phyloP scores from a whole-genome alignment of 2,888 invertebrate species.

The Petrophora chlorosata region DNA sequence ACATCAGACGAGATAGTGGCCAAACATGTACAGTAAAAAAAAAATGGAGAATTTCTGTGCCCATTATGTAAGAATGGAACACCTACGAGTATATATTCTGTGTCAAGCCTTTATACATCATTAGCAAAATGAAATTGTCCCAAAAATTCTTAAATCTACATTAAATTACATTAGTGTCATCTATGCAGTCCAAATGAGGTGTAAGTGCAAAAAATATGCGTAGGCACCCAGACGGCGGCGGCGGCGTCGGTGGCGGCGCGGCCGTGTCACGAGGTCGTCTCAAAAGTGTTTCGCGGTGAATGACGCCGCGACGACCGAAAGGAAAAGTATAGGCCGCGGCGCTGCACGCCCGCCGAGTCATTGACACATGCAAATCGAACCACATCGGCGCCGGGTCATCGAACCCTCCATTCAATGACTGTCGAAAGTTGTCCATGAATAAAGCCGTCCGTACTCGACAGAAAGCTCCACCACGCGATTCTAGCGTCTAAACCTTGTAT shows the following conservation, averaged over 20 bases:
- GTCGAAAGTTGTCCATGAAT: slow-evolving; percentile 79
- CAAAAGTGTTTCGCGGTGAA: slow-evolving; percentile 70
- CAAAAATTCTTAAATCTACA: slow-evolving; percentile 8
- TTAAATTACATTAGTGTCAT: slow-evolving; percentile 26
- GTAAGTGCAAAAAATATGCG: slow-evolving; percentile 29
- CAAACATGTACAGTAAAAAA: too few species aligned
- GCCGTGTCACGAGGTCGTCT: slow-evolving; percentile 75
- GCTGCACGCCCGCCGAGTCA: slow-evolving; percentile 72
- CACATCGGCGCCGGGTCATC: slow-evolving; percentile 73
- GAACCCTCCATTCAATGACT: slow-evolving; percentile 80
- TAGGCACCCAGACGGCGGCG: slow-evolving; percentile 39
- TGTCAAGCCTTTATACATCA: background rate
- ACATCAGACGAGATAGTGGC: too few species aligned
- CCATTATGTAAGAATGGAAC: too few species aligned
- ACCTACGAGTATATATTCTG: too few species aligned
- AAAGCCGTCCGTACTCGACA: slow-evolving; percentile 52
- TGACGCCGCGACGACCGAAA: slow-evolving; percentile 69
- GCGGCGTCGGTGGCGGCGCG: slow-evolving; percentile 27
- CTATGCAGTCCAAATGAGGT: slow-evolving; percentile 29
- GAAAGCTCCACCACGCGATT: slow-evolving; percentile 61
- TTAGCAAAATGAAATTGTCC: background rate
- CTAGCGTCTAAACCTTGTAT: slow-evolving; percentile 55
- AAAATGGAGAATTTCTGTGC: too few species aligned
- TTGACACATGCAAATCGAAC: slow-evolving; percentile 82
- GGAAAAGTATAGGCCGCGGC: slow-evolving; percentile 76